Percentiles rank a stretch among this genome's conserved stretches.
phyloP scores from a whole-genome alignment of 2,113 vertebrate species.

The Vulpes ferrilata region DNA sequence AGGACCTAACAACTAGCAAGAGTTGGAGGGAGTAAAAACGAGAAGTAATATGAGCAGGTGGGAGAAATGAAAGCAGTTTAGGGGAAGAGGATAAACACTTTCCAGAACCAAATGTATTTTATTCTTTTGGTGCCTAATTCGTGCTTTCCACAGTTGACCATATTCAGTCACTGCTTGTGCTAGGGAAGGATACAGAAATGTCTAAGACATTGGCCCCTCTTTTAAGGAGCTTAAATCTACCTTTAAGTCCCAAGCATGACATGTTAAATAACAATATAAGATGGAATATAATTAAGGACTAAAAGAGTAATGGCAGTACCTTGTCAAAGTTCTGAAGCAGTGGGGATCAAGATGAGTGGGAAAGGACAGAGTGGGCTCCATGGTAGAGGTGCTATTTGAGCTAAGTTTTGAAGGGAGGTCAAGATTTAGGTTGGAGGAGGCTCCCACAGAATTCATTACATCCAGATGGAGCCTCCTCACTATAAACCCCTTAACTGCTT shows the following conservation, averaged over 20 bases:
- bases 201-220: background rate
- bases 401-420: background rate
- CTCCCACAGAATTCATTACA: background rate
- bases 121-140: slow-evolving; percentile 39
- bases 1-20: background rate
- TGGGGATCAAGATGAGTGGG: background rate
- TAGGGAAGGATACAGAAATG: background rate
- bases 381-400: background rate
- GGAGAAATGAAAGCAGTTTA: slow-evolving; percentile 21
- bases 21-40: slow-evolving; percentile 1
- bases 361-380: background rate
- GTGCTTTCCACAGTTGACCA: background rate
- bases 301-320: background rate
- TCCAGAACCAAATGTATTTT: background rate
- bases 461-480: background rate
- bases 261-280: background rate
- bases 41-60: slow-evolving; percentile 33
- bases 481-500: background rate
- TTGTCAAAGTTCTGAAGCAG: background rate
- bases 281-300: background rate
- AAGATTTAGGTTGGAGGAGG: background rate
- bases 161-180: background rate
- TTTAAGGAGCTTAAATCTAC: slow-evolving; percentile 23
- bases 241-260: background rate
- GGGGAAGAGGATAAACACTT: background rate